Conservation (phyloP, 2,797 vertebrate genomes). For the Pseudomugil gertrudae region DNA sequence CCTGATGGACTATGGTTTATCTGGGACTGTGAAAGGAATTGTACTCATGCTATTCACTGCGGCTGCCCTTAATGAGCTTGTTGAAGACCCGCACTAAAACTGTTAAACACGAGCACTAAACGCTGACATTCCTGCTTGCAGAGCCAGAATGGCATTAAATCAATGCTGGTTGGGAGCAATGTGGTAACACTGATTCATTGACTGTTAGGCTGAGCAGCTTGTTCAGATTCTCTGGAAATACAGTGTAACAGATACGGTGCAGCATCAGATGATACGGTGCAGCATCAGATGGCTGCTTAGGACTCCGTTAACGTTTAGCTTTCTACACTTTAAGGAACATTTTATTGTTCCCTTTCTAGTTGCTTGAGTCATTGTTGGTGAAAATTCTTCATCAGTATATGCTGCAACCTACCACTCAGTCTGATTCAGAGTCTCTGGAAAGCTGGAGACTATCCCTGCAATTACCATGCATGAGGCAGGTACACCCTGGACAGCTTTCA, state of each 20-base stretch:
- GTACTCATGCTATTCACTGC: conserved; percentile 56
- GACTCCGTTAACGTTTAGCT: not conserved
- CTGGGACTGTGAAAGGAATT: conserved; percentile 63
- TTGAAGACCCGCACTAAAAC: conserved; percentile 62
- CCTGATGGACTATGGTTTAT: conserved; percentile 65
- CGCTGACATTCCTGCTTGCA: conserved; percentile 52
- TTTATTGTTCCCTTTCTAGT: not conserved
- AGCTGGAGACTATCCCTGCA: too few relatives aligned
- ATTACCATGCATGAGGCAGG: too few relatives aligned
- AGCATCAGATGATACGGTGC: not conserved
- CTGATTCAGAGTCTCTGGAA: too few relatives aligned
- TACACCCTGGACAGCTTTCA: too few relatives aligned
- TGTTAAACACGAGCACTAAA: conserved; percentile 65
- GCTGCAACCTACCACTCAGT: too few relatives aligned
- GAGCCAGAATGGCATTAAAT: conserved; percentile 61
- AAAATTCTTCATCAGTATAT: too few relatives aligned
- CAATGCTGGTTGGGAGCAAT: conserved; percentile 53
- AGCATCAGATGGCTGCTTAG: not conserved
- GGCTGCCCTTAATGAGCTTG: conserved; percentile 73
- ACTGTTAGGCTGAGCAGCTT: not conserved
- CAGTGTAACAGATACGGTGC: not conserved
- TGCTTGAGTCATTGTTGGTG: not conserved
- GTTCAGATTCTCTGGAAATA: not conserved
- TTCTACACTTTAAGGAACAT: not conserved
- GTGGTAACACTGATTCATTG: conserved; percentile 14